These are phyloP conservation scores for Melanotus villosus DNA, from an alignment of 2,888 invertebrate genomes.

Conservation along the genomic window DNA sequence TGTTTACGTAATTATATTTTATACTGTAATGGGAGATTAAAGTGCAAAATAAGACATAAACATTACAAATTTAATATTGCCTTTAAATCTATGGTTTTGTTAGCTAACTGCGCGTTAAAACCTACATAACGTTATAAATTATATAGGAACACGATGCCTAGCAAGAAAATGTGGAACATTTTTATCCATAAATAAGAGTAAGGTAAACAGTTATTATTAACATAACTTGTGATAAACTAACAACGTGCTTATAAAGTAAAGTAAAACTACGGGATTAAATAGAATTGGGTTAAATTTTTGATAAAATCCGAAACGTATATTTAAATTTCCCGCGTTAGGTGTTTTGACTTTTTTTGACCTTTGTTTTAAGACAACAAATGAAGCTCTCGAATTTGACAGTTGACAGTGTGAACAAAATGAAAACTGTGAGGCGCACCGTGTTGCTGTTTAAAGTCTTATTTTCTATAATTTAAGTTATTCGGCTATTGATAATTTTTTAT, in stretches of 20 bases:
- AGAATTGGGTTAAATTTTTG: background rate
- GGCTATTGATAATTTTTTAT: background rate
- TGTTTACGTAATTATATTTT: slow-evolving; percentile 17
- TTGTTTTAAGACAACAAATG: background rate
- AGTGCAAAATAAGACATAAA: background rate
- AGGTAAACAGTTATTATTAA: background rate
- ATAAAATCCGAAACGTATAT: background rate
- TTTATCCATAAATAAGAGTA: background rate
- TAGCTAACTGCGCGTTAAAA: background rate
- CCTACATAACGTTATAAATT: background rate
- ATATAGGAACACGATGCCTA: background rate
- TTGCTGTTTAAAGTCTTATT: slow-evolving; percentile 8
- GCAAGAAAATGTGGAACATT: background rate
- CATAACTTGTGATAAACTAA: background rate
- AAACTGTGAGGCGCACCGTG: slow-evolving; percentile 2
- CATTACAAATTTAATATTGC: background rate
- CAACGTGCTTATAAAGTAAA: background rate
- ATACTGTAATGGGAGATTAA: background rate
- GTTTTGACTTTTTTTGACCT: slow-evolving; percentile 15
- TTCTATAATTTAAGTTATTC: slow-evolving; percentile 6
- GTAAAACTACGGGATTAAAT: background rate
- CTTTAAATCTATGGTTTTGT: background rate
- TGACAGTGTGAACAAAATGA: slow-evolving; percentile 17
- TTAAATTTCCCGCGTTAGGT: slow-evolving; percentile 12
- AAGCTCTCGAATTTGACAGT: slow-evolving; percentile 12